These are phyloP conservation scores for Fissipunctia ypsillon DNA, from an alignment of 2,888 invertebrate species.

Conservation along the genomic window DNA sequence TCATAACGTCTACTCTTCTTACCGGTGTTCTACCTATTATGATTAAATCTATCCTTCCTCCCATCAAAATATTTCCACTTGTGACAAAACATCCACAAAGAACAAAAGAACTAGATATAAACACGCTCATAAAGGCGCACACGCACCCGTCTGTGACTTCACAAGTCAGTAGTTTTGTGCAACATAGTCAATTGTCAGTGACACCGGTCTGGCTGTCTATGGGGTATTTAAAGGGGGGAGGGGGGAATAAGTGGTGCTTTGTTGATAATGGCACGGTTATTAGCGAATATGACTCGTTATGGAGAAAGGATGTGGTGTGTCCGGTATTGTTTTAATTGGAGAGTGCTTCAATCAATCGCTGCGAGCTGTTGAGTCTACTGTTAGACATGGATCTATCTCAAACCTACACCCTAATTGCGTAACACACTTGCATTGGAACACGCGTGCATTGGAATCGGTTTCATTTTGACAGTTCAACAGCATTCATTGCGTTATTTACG, in stretches of 20 bases:
- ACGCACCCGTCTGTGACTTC: slow-evolving; percentile 25
- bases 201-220: slow-evolving; percentile 14
- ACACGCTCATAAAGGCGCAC: slow-evolving; percentile 15
- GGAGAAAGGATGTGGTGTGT: not conserved
- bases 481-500: too few relatives aligned
- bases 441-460: too few relatives aligned
- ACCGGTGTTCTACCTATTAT: not conserved
- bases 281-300: slow-evolving; percentile 5
- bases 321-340: slow-evolving; percentile 2
- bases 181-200: slow-evolving; percentile 36
- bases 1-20: too few relatives aligned
- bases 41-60: slow-evolving; percentile 2
- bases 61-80: slow-evolving; percentile 48
- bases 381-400: not conserved
- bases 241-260: slow-evolving; percentile 7
- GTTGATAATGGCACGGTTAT: slow-evolving; percentile 14
- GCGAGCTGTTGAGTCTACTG: not conserved
- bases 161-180: slow-evolving; percentile 35
- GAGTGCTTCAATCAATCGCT: not conserved
- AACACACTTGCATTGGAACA: too few relatives aligned
- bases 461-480: too few relatives aligned
- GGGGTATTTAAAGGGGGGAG: not conserved
- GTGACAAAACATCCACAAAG: slow-evolving; percentile 41
- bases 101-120: slow-evolving; percentile 43
- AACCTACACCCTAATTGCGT: too few relatives aligned